Base-by-base conservation (phyloP, 2,113 vertebrate species). In the Pipra filicauda region DNA sequence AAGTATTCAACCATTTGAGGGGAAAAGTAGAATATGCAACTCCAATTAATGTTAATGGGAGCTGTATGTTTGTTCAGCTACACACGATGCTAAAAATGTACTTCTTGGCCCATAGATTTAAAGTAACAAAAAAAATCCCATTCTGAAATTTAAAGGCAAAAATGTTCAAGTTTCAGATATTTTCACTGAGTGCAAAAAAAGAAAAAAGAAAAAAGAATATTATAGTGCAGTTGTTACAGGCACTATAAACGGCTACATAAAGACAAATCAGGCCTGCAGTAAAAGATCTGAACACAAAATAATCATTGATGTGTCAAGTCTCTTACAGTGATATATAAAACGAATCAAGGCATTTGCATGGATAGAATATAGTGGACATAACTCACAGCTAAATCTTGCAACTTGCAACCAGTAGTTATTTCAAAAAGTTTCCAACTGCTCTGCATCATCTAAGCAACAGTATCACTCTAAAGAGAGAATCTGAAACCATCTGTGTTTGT, bases 401-500 rank as follows among this genome's bases (percentile, higher is more conserved):
- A 91, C 75, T 84, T 52, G 26, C 69, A 91, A 64, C 52, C 66
- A 83, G 58, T 75, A 95, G 90, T 71, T 93, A 81, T 92, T 91
- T 90, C 10, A 5, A 66, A 92, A 96, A 89, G 39, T 96, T 96
- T 88, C 69, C 66, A 67, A 93, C 58, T 78, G 57, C 65, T 83
- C 75, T 82, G 43, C 33, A 61, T 79, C 46, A 73, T 94, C 92
- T 87, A 74, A 96, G 49, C 49, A 93, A 64, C 26, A 72, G 67
- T 24, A 95, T 77, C 51, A 41, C 57, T 80, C 83, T 58, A 69
- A 93, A 93, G 77, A 88, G 72, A 94, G 61, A 75, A 58, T 88
- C 52, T 71, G 55, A 94, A 95, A 79, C 83, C 76, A 74, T 96
- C 91, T 96, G 59, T 89, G 89, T 96, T 95, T 95, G 88, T 85